These are phyloP conservation scores for Meloe dianella DNA, from an alignment of 2,888 invertebrate species.

Conservation along the genomic window DNA sequence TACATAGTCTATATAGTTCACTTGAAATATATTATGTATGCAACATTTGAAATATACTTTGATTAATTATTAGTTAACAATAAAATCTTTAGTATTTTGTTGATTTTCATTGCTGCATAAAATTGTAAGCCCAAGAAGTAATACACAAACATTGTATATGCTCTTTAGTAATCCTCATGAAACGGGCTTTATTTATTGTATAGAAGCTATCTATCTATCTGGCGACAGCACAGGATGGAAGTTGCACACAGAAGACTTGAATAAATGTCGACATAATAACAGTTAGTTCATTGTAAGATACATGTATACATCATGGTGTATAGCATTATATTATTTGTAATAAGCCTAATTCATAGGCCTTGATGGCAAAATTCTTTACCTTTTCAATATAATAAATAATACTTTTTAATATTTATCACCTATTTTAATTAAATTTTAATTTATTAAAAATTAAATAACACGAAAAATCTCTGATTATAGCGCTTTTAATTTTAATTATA, in stretches of 20 bases:
- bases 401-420: background rate
- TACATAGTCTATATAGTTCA: background rate
- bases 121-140: slow-evolving; percentile 20
- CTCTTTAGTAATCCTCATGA: slow-evolving; percentile 35
- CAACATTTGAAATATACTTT: background rate
- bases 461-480: background rate
- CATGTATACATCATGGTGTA: slow-evolving; percentile 43
- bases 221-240: slow-evolving; percentile 40
- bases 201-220: slow-evolving; percentile 42
- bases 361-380: slow-evolving; percentile 14
- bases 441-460: background rate
- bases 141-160: slow-evolving; percentile 21
- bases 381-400: slow-evolving; percentile 6
- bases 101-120: slow-evolving; percentile 14
- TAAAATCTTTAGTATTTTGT: background rate
- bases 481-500: background rate
- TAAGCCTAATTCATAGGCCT: slow-evolving; percentile 35
- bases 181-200: slow-evolving; percentile 39
- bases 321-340: slow-evolving; percentile 38
- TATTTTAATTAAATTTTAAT: background rate
- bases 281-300: slow-evolving; percentile 42
- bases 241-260: slow-evolving; percentile 35
- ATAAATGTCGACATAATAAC: slow-evolving; percentile 41
- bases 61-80: background rate
- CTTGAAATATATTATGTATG: background rate